Percentiles rank a stretch among this genome's conserved stretches.
Evolutionary conservation across 2,113 vertebrate species (phyloP).

Genomic region (Clarias batrachus): DNA sequence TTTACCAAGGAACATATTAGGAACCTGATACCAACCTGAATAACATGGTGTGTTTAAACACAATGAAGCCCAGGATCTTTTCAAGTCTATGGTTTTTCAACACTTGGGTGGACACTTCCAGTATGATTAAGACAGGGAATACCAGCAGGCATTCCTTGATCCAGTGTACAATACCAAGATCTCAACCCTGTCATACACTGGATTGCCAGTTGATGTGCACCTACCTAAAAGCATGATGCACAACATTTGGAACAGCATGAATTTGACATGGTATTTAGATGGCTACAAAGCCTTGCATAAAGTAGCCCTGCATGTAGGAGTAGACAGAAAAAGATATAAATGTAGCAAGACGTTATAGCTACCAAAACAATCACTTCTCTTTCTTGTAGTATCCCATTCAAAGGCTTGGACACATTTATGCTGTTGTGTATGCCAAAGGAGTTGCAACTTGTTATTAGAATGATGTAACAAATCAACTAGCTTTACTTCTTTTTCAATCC

Average conservation of each 20-base stretch:
- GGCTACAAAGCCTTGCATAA: not conserved
- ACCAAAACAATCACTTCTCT: not conserved
- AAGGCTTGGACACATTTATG: not conserved
- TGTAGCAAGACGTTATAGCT: not conserved
- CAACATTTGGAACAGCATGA: not conserved
- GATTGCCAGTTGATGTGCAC: not conserved
- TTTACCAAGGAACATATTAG: not conserved
- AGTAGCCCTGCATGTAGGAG: not conserved
- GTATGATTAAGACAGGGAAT: not conserved
- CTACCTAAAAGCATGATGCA: not conserved
- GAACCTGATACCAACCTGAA: not conserved
- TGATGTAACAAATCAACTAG: not conserved
- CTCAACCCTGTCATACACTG: not conserved
- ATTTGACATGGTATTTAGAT: not conserved
- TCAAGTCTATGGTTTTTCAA: slow-evolving; percentile 11
- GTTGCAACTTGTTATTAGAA: not conserved
- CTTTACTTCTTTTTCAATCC: not conserved
- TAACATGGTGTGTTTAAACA: not conserved
- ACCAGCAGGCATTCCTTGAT: not conserved
- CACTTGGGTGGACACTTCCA: not conserved
- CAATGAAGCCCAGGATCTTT: not conserved
- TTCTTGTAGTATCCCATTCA: not conserved
- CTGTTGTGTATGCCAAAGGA: not conserved
- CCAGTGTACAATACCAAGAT: not conserved
- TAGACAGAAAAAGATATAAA: not conserved